Conservation (phyloP, 2,113 vertebrate species). For the Speoplatyrhinus poulsoni region DNA sequence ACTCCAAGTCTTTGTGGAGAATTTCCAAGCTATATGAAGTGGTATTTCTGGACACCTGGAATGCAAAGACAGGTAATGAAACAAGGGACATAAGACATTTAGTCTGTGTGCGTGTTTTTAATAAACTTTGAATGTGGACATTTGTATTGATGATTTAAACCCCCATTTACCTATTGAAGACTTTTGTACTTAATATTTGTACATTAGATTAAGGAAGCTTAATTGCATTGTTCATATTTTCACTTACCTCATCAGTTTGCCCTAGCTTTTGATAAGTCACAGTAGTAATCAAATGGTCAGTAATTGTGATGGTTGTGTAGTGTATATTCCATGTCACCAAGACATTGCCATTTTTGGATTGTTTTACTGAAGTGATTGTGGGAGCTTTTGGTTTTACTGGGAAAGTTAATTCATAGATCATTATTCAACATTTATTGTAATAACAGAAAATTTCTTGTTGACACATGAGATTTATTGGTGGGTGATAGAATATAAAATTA, state of each 20-base stretch:
- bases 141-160: too few species aligned
- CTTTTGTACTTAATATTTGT: too few species aligned
- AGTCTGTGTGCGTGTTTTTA: not conserved
- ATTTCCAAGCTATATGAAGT: conserved; percentile 21
- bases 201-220: too few species aligned
- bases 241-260: conserved; percentile 31
- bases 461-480: too few species aligned
- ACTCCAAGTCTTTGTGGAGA: conserved; percentile 24
- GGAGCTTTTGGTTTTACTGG: conserved; percentile 70
- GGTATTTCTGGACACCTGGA: not conserved
- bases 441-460: too few species aligned
- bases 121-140: too few species aligned
- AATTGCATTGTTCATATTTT: too few species aligned
- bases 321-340: conserved; percentile 43
- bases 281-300: accelerated
- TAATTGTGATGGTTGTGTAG: accelerated
- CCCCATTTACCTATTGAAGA: too few species aligned
- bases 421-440: too few species aligned
- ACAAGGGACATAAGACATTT: not conserved
- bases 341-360: conserved; percentile 38
- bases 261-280: conserved; percentile 56
- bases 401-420: not conserved
- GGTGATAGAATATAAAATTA: too few species aligned
- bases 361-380: conserved; percentile 20
- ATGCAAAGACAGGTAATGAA: not conserved